phyloP scores from a whole-genome alignment of 2,797 vertebrate species.

The Hippopotamyrus pictus region DNA sequence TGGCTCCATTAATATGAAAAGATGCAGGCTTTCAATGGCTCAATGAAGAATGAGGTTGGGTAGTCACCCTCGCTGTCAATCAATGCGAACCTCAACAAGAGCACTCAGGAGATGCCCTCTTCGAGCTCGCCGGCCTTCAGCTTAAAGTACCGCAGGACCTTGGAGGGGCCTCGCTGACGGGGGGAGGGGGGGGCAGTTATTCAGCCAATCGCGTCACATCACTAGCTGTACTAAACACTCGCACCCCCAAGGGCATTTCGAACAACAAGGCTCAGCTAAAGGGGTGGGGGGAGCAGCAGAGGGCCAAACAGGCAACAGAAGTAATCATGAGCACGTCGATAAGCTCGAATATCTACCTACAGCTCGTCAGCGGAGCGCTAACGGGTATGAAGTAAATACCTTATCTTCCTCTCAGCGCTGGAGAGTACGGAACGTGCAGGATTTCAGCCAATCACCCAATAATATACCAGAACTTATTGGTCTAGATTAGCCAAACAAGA shows the following conservation, averaged over 20 bases:
- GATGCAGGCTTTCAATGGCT: background rate
- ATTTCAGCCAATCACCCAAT: constrained; percentile 28
- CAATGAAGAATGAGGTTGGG: background rate
- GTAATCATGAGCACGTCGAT: constrained; percentile 30
- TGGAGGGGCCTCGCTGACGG: background rate
- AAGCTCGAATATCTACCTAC: constrained; percentile 37
- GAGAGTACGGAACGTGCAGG: constrained; percentile 18
- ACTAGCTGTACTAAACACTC: background rate
- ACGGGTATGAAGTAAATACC: constrained; percentile 52
- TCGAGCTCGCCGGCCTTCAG: background rate
- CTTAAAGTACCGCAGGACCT: background rate
- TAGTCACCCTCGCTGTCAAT: background rate
- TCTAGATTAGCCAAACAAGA: constrained; percentile 26
- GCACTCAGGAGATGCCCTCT: background rate
- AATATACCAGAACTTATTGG: constrained; percentile 36
- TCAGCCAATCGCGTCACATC: background rate
- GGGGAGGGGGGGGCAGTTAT: background rate
- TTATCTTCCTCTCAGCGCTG: constrained; percentile 43
- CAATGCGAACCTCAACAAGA: background rate
- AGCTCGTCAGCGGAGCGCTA: constrained; percentile 39
- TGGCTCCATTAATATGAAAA: background rate
- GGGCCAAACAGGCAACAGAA: constrained; percentile 33
- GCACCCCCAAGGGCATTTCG: background rate
- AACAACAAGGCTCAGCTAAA: background rate
- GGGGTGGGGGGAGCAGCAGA: constrained; percentile 1